Conservation (phyloP, 2,113 vertebrate genomes). For the Pagrus major region DNA sequence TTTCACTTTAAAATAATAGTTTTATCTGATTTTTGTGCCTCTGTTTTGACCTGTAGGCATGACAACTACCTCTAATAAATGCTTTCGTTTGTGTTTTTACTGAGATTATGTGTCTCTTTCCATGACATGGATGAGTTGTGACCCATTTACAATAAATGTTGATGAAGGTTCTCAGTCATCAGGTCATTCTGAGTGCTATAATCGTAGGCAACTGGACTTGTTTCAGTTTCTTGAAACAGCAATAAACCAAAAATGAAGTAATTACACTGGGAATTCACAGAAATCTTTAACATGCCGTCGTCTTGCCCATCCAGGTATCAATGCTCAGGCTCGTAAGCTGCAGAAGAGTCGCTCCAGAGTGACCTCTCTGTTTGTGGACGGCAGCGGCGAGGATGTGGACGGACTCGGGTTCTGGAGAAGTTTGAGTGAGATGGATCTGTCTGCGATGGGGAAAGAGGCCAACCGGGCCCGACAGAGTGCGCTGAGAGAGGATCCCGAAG, state of each 20-base stretch:
- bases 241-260: no score
- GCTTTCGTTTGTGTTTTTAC: no score
- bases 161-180: no score
- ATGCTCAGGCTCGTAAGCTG: conserved; percentile 82
- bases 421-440: conserved; percentile 85
- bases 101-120: no score
- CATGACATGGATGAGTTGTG: no score
- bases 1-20: not conserved
- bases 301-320: conserved; percentile 74
- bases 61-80: no score
- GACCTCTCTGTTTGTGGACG: conserved; percentile 83
- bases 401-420: conserved; percentile 82
- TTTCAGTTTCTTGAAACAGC: no score
- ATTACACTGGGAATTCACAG: no score
- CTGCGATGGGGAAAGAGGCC: conserved; percentile 74
- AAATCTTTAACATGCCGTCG: not conserved
- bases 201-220: no score
- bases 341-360: conserved; percentile 81
- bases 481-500: conserved; percentile 71
- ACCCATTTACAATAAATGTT: no score
- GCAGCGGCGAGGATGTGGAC: conserved; percentile 68
- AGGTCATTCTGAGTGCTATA: no score
- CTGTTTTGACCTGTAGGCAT: not conserved
- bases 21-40: not conserved
- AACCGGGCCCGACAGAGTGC: conserved; percentile 41